Evolutionary conservation across 1,140 invertebrate species (phyloP).

Genomic region (Brachionus paranguensis): DNA sequence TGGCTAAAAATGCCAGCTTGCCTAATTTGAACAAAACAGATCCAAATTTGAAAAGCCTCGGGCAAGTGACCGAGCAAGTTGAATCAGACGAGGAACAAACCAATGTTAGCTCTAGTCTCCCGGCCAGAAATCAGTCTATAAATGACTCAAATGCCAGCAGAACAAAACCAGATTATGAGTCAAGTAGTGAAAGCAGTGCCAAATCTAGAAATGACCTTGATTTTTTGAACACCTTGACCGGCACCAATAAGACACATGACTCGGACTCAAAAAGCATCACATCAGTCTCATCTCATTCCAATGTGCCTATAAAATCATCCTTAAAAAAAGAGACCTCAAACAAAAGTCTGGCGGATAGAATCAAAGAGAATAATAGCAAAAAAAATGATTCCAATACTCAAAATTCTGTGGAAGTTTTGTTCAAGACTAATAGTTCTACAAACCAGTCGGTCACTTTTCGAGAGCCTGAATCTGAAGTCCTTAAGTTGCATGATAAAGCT

Average conservation of each 20-base stretch:
- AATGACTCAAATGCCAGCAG: not conserved
- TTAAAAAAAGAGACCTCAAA: not conserved
- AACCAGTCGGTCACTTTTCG: slow-evolving; percentile 26
- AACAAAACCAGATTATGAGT: slow-evolving; percentile 18
- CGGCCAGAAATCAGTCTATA: not conserved
- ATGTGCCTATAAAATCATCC: not conserved
- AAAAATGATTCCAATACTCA: not conserved
- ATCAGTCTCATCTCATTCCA: slow-evolving; percentile 2
- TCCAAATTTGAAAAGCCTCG: not conserved
- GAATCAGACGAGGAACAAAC: not conserved
- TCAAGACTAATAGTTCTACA: not conserved
- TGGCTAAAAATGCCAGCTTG: not conserved
- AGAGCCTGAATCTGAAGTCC: not conserved
- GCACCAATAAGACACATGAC: not conserved
- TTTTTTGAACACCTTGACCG: not conserved
- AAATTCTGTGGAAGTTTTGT: not conserved
- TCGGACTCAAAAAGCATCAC: not conserved
- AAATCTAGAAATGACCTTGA: not conserved
- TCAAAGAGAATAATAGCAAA: not conserved
- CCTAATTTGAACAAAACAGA: slow-evolving; percentile 3
- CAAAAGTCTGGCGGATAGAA: not conserved
- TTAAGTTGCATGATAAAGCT: not conserved
- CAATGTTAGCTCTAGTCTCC: not conserved
- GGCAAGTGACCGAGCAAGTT: not conserved
- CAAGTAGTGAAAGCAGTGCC: not conserved